These are phyloP conservation scores for Eumeta japonica DNA, from an alignment of 1,140 invertebrate species.

Conservation along the genomic window DNA sequence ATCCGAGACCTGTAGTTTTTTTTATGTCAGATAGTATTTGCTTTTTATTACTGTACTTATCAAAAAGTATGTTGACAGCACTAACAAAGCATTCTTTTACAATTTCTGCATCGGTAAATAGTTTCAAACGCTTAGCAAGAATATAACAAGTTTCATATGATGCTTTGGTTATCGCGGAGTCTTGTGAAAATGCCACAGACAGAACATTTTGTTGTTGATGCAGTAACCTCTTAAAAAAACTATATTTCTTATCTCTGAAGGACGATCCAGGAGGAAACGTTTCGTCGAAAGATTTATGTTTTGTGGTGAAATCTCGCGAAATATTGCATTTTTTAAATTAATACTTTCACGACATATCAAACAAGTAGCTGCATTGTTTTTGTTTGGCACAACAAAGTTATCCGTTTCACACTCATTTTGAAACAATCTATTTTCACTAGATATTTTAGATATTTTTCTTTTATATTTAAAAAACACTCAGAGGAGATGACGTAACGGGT, in stretches of 20 bases:
- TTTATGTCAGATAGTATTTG: slow-evolving; percentile 13
- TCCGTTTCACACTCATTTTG: slow-evolving; percentile 12
- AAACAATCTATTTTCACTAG: slow-evolving; percentile 14
- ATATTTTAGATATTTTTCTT: too few relatives aligned
- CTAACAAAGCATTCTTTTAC: slow-evolving; percentile 17
- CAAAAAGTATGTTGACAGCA: slow-evolving; percentile 15
- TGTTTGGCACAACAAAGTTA: slow-evolving; percentile 13
- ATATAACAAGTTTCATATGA: slow-evolving; percentile 22
- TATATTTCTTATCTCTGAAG: slow-evolving; percentile 17
- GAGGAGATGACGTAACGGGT: too few relatives aligned
- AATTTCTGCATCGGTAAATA: too few relatives aligned
- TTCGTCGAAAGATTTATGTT: slow-evolving; percentile 9
- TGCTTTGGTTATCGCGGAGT: slow-evolving; percentile 13
- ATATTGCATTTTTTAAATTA: slow-evolving; percentile 12
- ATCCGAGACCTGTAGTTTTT: slow-evolving; percentile 12
- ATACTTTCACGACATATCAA: slow-evolving; percentile 12
- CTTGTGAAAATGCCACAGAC: slow-evolving; percentile 14
- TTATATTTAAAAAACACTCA: too few relatives aligned
- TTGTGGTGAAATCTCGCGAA: slow-evolving; percentile 8
- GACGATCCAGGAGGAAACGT: slow-evolving; percentile 14
- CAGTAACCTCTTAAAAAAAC: slow-evolving; percentile 12
- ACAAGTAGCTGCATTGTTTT: slow-evolving; percentile 11
- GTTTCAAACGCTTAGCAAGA: slow-evolving; percentile 14
- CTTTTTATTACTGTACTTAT: slow-evolving; percentile 16
- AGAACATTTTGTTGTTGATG: slow-evolving; percentile 17